Percentiles rank a stretch among this genome's conserved stretches.
These are phyloP conservation scores for Vulpes vulpes DNA, from an alignment of 2,113 vertebrate species.

Conservation along the genomic window DNA sequence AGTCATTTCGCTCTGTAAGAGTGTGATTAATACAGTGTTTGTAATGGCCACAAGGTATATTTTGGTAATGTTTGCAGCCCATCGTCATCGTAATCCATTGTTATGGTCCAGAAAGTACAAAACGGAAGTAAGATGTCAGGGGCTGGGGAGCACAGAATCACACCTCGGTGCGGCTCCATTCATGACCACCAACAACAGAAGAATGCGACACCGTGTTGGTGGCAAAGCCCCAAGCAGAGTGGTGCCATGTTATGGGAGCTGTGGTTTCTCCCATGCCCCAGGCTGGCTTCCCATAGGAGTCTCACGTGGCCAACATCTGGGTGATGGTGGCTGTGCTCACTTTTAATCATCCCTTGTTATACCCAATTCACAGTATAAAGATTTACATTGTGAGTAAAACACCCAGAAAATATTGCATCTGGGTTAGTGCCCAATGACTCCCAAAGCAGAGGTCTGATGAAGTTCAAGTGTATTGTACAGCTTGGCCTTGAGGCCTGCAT, in stretches of 20 bases:
- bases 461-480: neutral
- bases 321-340: neutral
- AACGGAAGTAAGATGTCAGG: neutral
- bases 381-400: neutral
- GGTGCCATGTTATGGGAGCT: fast-evolving
- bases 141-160: neutral
- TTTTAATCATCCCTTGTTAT: neutral
- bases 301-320: neutral
- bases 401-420: neutral
- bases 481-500: neutral
- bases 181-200: fast-evolving
- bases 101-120: neutral
- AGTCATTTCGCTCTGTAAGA: neutral
- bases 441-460: neutral
- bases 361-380: neutral
- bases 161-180: neutral
- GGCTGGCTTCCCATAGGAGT: neutral
- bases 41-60: neutral
- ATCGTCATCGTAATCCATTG: neutral
- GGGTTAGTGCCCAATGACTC: neutral
- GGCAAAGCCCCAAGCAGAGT: neutral
- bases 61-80: constrained; percentile 13
- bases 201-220: fast-evolving
- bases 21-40: constrained; percentile 33
- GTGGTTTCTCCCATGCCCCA: neutral